A percentile compares a stretch with the other conserved stretches of the same genome.
Conservation (phyloP, 2,113 vertebrate species). For the Synchiropus splendidus region DNA sequence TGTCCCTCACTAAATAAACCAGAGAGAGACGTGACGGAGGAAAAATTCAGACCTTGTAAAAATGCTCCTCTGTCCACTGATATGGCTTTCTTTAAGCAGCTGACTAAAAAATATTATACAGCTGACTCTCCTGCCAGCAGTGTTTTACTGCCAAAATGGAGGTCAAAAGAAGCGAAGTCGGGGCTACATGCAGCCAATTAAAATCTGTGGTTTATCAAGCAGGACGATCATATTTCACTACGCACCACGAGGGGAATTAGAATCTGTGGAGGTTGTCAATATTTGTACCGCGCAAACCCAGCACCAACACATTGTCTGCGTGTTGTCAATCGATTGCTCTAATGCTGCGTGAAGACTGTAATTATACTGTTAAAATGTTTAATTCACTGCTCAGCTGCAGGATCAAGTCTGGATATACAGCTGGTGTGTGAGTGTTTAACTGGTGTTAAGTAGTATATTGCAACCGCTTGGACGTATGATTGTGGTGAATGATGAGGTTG, state of each 20-base stretch:
- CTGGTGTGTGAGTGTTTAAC: not conserved
- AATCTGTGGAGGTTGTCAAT: conserved; percentile 39
- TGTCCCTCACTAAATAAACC: conserved; percentile 10
- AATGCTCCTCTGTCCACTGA: no score
- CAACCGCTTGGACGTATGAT: no score
- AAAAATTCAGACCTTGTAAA: not conserved
- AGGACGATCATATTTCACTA: conserved; percentile 32
- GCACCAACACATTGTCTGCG: conserved; percentile 48
- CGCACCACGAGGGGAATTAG: conserved; percentile 10
- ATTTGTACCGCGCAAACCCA: conserved; percentile 37
- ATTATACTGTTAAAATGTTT: conserved; percentile 54
- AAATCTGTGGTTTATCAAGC: conserved; percentile 25
- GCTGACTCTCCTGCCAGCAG: conserved; percentile 14
- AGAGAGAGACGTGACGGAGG: conserved; percentile 18
- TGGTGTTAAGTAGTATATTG: no score
- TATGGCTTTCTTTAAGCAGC: no score
- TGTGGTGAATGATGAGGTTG: no score
- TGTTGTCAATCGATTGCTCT: conserved; percentile 49
- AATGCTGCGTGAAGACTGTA: conserved; percentile 47
- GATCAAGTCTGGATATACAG: conserved; percentile 26
- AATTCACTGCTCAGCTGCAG: conserved; percentile 21
- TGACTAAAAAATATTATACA: not conserved
- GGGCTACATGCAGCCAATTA: conserved; percentile 38
- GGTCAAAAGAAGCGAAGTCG: conserved; percentile 11
- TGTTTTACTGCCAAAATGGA: conserved; percentile 16